Base-by-base conservation (phyloP, 2,113 vertebrate genomes). In the Alosa alosa region DNA sequence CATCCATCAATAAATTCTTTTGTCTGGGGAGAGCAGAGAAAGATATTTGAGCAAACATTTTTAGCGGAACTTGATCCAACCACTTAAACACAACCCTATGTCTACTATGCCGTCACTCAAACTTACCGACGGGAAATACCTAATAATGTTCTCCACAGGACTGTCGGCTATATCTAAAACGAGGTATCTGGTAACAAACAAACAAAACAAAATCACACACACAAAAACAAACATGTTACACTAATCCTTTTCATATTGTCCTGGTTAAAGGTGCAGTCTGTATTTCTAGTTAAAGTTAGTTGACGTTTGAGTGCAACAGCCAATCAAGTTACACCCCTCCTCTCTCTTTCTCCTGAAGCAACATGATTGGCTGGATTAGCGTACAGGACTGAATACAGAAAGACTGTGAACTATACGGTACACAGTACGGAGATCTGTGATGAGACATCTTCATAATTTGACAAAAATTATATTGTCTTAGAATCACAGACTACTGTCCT, bases 101-200 rank as follows among this genome's bases (percentile, higher is more conserved):
- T 15, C 8, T 15, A 36, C 31, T 25, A 49, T 47, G 15, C 2
- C 46, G 1, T 47, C 46, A 68, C 2, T 3, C 78, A 41, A 44
- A 97, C 98, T 94, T 93, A 99, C 98, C 96, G 94, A 96, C 81
- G 97, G 97, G 91, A 99, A 99, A 97, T 97, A 98, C 82, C 97
- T 90, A 91, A 99, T 99, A 88, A 99, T 97, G 91, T 99, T 99
- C 95, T 99, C 98, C 94, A 99, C 96, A 85, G 98, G 98, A 96
- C 97, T 99, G 97, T 99, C 98, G 90, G 98, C 98, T 93, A 99
- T 99, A 94, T 99, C 98, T 96, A 99, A 96, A 88, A 99, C 98
- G 94, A 99, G 97, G 94, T 99, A 99, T 94, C 98, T 99, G 89
- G 17, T 91, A 85, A 45, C 22, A 13, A 52, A 39, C 10, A 9